Conservation (phyloP, 2,797 vertebrate species). For the Catharus ustulatus region DNA sequence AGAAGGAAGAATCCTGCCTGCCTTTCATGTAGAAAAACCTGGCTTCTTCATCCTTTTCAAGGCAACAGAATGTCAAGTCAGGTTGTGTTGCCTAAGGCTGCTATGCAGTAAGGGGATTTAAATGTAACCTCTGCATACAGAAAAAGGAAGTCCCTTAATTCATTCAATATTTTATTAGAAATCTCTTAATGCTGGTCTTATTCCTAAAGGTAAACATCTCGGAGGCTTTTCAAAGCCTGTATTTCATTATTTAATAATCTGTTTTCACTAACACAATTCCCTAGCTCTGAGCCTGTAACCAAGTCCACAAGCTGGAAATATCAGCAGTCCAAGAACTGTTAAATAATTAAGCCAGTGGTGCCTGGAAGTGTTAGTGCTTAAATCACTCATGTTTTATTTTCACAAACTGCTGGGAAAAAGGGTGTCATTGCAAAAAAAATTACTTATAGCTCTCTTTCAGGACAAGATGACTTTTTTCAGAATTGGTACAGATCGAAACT, state of each 20-base stretch:
- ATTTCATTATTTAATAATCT: constrained; percentile 77
- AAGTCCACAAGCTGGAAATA: constrained; percentile 62
- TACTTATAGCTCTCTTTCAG: not conserved
- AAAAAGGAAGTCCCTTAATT: constrained; percentile 73
- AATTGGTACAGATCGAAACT: not conserved
- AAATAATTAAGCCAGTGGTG: constrained; percentile 67
- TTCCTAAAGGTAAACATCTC: constrained; percentile 72
- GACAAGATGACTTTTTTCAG: not conserved
- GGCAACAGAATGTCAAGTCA: constrained; percentile 64
- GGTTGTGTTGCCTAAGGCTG: constrained; percentile 73
- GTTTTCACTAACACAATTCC: constrained; percentile 66
- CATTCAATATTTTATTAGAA: constrained; percentile 76
- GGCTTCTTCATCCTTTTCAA: constrained; percentile 66
- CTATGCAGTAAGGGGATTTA: constrained; percentile 58
- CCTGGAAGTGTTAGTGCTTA: constrained; percentile 57
- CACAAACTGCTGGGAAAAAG: constrained; percentile 34
- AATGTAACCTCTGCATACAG: constrained; percentile 63
- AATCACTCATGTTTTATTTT: constrained; percentile 56
- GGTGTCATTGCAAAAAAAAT: not conserved
- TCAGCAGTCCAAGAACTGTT: constrained; percentile 60
- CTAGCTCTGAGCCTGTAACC: constrained; percentile 57
- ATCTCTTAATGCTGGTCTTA: constrained; percentile 69
- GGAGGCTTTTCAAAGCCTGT: constrained; percentile 64
- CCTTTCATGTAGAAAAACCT: constrained; percentile 65
- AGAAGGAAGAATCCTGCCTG: constrained; percentile 52